Evolutionary conservation across 2,888 invertebrate species (phyloP).

Genomic region (Brachyptera risi): DNA sequence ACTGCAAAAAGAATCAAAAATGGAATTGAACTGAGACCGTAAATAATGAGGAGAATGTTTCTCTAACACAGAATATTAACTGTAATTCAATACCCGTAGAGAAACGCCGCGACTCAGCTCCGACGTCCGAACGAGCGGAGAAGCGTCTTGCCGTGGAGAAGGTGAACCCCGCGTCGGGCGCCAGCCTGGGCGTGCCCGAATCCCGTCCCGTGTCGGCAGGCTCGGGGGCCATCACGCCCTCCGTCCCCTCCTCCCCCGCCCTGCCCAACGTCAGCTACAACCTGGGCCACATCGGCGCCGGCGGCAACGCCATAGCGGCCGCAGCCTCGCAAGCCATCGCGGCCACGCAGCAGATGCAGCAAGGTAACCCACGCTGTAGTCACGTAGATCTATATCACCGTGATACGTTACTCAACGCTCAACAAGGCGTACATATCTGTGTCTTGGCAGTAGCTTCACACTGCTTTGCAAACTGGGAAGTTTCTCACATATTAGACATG

Average conservation of each 20-base stretch:
- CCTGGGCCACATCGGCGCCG: constrained; percentile 80
- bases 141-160: constrained; percentile 46
- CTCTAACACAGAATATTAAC: no score
- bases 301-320: constrained; percentile 83
- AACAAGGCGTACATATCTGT: no score
- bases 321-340: constrained; percentile 96
- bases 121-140: constrained; percentile 47
- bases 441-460: no score
- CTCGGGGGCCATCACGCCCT: constrained; percentile 26
- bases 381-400: no score
- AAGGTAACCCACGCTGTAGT: no score
- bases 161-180: constrained; percentile 39
- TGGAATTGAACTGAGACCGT: no score
- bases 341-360: constrained; percentile 78
- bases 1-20: no score
- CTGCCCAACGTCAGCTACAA: constrained; percentile 56
- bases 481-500: no score
- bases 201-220: constrained; percentile 31
- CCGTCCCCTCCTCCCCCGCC: constrained; percentile 33
- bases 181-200: constrained; percentile 35
- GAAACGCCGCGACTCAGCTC: constrained; percentile 70
- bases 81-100: constrained; percentile 45
- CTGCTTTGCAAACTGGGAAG: no score
- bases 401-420: no score
- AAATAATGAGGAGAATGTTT: no score